Percentiles rank a stretch among this genome's conserved stretches.
Conservation (phyloP, 2,113 vertebrate genomes). For the Synchiropus splendidus region DNA sequence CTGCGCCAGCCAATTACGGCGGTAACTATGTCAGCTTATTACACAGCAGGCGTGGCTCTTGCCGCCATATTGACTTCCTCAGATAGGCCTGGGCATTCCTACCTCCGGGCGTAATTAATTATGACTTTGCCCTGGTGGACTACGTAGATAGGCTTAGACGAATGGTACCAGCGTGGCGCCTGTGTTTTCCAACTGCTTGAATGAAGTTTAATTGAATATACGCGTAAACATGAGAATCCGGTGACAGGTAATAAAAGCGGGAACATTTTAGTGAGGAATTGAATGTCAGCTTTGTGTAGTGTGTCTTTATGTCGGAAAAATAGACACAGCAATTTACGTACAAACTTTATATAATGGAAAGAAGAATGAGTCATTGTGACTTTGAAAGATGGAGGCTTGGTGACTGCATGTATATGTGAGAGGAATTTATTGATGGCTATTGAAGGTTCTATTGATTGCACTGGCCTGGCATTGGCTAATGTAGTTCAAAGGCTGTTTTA, state of each 20-base stretch:
- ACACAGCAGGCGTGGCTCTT: conserved; percentile 39
- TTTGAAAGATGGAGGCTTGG: neutral
- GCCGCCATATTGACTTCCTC: conserved; percentile 42
- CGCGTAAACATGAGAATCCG: conserved; percentile 9
- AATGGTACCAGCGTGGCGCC: conserved; percentile 28
- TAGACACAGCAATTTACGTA: too few species aligned
- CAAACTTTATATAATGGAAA: too few species aligned
- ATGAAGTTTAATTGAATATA: conserved; percentile 37
- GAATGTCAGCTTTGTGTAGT: too few species aligned
- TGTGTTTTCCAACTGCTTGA: conserved; percentile 29
- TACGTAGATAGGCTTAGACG: conserved; percentile 21
- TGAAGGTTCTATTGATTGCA: conserved; percentile 39
- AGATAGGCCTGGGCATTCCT: conserved; percentile 29
- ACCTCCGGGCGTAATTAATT: conserved; percentile 53
- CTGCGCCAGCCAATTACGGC: conserved; percentile 56
- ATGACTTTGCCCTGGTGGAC: conserved; percentile 41
- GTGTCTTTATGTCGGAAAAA: too few species aligned
- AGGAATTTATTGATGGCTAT: conserved; percentile 19
- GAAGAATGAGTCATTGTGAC: too few species aligned
- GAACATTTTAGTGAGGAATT: too few species aligned
- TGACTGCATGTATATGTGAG: neutral
- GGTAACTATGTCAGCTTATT: conserved; percentile 60
- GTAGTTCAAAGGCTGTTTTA: conserved; percentile 23
- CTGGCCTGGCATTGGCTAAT: conserved; percentile 35
- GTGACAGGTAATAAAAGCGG: conserved; percentile 5